These are phyloP conservation scores for Burhinus oedicnemus DNA, from an alignment of 2,113 vertebrate species.

Conservation along the genomic window DNA sequence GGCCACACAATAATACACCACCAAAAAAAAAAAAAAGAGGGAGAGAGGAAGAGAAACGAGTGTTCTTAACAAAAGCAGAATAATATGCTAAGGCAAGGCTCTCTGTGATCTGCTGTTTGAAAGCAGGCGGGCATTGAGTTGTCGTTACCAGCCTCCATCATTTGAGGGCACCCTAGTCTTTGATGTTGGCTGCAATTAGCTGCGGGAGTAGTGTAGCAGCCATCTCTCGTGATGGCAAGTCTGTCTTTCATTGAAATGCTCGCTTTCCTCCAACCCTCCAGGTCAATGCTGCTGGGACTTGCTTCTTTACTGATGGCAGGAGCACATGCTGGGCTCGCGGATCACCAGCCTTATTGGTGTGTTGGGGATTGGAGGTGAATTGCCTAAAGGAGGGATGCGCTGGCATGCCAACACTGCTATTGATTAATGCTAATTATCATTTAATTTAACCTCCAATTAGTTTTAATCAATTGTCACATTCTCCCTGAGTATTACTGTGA, in stretches of 20 bases:
- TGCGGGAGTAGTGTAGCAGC: slow-evolving; percentile 25
- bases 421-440: slow-evolving; percentile 73
- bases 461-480: slow-evolving; percentile 72
- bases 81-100: not conserved
- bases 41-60: not conserved
- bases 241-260: slow-evolving; percentile 34
- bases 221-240: slow-evolving; percentile 24
- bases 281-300: slow-evolving; percentile 42
- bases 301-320: slow-evolving; percentile 35
- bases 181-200: slow-evolving; percentile 61
- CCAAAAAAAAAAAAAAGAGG: not conserved
- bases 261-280: not conserved
- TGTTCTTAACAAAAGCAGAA: slow-evolving; percentile 25
- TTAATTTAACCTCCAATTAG: slow-evolving; percentile 73
- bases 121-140: slow-evolving; percentile 26
- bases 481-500: not conserved
- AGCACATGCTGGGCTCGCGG: slow-evolving; percentile 26
- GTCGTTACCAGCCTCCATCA: slow-evolving; percentile 66
- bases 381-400: slow-evolving; percentile 47
- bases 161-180: slow-evolving; percentile 67
- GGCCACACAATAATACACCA: not conserved
- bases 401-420: slow-evolving; percentile 53
- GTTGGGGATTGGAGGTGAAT: slow-evolving; percentile 59
- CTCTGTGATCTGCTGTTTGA: slow-evolving; percentile 4
- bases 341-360: slow-evolving; percentile 59